A percentile compares a stretch with the other conserved stretches of the same genome.
phyloP scores from a whole-genome alignment of 2,113 vertebrate species.

The Chlorodrepanis virens region DNA sequence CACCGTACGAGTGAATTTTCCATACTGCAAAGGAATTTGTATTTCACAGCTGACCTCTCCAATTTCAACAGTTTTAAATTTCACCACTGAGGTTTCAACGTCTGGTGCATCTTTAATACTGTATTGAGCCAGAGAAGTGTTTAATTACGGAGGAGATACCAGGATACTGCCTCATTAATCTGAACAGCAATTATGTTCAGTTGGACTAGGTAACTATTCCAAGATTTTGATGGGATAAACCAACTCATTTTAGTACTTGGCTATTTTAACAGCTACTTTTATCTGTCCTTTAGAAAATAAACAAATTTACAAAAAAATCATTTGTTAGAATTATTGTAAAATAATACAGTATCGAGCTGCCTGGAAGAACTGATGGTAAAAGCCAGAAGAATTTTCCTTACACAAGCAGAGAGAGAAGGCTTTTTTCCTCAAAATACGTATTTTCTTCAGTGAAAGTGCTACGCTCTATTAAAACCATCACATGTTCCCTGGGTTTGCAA shows the following conservation, averaged over 20 bases:
- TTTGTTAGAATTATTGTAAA: neutral
- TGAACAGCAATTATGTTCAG: constrained; percentile 41
- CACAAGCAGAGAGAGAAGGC: neutral
- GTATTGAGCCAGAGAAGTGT: constrained; percentile 16
- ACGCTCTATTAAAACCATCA: neutral
- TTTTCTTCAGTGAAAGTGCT: neutral
- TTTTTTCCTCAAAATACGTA: neutral
- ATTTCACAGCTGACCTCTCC: constrained; percentile 24
- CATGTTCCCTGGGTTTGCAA: neutral
- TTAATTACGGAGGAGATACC: constrained; percentile 60
- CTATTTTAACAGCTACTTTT: constrained; percentile 9
- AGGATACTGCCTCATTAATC: constrained; percentile 68
- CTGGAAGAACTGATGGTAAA: neutral
- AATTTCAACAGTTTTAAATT: constrained; percentile 66
- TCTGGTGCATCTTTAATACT: constrained; percentile 56
- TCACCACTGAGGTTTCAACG: constrained; percentile 30
- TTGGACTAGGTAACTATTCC: constrained; percentile 36
- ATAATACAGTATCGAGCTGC: neutral
- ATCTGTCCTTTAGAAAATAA: constrained; percentile 5
- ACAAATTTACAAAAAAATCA: neutral
- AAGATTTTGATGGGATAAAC: constrained; percentile 46
- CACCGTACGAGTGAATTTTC: neutral
- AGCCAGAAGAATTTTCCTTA: neutral
- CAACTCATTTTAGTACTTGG: constrained; percentile 7
- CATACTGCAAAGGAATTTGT: neutral